Evolutionary conservation across 2,113 vertebrate species (phyloP), one percentile per base, ranked within the genome.

Genomic region (Limnothrissa miodon): DNA sequence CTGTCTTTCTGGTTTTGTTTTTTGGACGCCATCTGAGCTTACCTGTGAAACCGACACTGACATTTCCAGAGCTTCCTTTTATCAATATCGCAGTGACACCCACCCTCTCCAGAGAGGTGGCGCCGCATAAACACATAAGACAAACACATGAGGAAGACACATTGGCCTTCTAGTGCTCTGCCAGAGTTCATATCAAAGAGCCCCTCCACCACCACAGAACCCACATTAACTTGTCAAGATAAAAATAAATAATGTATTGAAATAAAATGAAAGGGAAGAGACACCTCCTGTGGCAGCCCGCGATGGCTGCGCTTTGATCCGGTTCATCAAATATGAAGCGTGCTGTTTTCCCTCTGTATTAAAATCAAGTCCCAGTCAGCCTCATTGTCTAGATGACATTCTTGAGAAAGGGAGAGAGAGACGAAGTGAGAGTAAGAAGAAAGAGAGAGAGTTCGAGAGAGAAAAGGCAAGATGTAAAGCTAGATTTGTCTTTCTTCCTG

Each of bases 151-250:
- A 62, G 42, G 62, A 29, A 79, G 39, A 42, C 59, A 81, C 66
- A 44, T 46, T 45, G 17, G 59, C 74, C 48, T 59, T 15, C 59
- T 84, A 62, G 83, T 25, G 83, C 39, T 48, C 59, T 80, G 79
- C 81, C 29, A 80, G 79, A 81, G 74, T 82, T 82, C 74, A 78
- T 85, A 85, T 88, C 87, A 84, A 83, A 85, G 81, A 80, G 82
- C 44, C 80, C 39, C 6, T 36, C 25, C 33, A 74, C 29, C 66
- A 74, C 66, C 66, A 29, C 25, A 2, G 4, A 15, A 36, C 25
- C 66, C 79, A 74, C 78, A 87, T 89, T 85, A 84, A 78, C 87
- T 86, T 88, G 87, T 89, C 88, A 87, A 53, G 82, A 46, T 83
- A 56, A 78, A 86, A 85, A 86, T 85, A 84, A 86, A 87, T 87